A percentile compares a stretch with the other conserved stretches of the same genome.
Evolutionary conservation across 2,888 invertebrate species (phyloP).

Genomic region (Amorpha juglandis): DNA sequence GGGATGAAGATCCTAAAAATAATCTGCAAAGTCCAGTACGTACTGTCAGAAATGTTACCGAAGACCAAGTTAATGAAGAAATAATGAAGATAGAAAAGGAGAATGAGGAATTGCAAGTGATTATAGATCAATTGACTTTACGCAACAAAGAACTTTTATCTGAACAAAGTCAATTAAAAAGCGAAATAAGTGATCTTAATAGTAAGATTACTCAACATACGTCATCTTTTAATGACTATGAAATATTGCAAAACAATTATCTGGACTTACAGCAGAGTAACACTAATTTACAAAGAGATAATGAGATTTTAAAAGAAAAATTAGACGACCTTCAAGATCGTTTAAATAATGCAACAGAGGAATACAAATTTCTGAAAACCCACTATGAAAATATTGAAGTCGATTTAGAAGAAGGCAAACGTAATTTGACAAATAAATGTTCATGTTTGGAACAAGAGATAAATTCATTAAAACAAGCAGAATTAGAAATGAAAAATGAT

Average conservation of each 20-base stretch:
- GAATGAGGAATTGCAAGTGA: conserved; percentile 71
- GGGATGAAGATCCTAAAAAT: conserved; percentile 61
- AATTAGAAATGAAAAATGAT: conserved; percentile 49
- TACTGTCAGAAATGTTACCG: background rate
- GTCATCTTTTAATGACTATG: conserved; percentile 52
- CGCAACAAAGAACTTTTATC: conserved; percentile 61
- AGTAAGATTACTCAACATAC: conserved; percentile 52
- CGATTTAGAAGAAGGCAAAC: conserved; percentile 45
- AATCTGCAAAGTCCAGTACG: conserved; percentile 44
- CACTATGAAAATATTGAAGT: conserved; percentile 53
- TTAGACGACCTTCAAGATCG: conserved; percentile 46
- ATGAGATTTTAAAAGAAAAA: conserved; percentile 45
- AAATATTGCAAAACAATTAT: conserved; percentile 54
- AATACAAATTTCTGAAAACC: conserved; percentile 47
- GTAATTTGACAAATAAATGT: conserved; percentile 43
- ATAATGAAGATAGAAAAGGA: conserved; percentile 73
- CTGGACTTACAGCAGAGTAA: conserved; percentile 50
- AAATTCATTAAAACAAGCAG: conserved; percentile 43
- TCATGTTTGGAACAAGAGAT: conserved; percentile 49
- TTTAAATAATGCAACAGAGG: conserved; percentile 47
- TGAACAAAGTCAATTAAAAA: conserved; percentile 55
- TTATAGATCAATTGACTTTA: conserved; percentile 62
- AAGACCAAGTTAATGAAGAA: conserved; percentile 49
- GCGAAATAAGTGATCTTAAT: conserved; percentile 59
- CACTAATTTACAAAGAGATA: conserved; percentile 45